These are phyloP conservation scores for Holacanthus passer DNA, from an alignment of 2,113 vertebrate species.

Conservation along the genomic window DNA sequence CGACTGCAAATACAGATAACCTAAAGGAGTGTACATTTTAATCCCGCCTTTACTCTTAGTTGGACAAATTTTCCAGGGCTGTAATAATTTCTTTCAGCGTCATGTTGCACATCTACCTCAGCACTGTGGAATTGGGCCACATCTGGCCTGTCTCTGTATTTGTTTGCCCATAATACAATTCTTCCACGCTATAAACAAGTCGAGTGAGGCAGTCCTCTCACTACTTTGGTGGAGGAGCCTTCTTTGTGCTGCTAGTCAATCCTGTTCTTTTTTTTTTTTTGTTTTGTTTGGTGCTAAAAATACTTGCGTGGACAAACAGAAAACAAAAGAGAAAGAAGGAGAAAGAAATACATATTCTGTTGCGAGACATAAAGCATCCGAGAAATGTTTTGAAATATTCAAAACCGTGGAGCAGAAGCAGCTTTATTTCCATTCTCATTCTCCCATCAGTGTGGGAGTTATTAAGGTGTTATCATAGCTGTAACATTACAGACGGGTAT, in stretches of 20 bases:
- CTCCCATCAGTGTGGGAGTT: conserved; percentile 8
- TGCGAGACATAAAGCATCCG: not conserved
- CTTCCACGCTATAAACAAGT: conserved; percentile 53
- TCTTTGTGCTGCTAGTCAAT: conserved; percentile 29
- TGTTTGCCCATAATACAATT: conserved; percentile 57
- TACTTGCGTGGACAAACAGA: conserved; percentile 28
- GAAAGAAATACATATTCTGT: conserved; percentile 2
- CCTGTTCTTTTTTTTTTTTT: not conserved
- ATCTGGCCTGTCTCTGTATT: conserved; percentile 44
- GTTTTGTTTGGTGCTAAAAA: conserved; percentile 39
- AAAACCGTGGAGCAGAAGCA: not conserved
- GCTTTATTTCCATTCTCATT: not conserved
- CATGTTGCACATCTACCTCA: not conserved
- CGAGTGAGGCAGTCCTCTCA: conserved; percentile 22
- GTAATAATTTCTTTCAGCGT: conserved; percentile 14
- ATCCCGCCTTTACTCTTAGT: not conserved
- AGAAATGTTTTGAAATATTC: conserved; percentile 28
- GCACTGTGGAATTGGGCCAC: conserved; percentile 16
- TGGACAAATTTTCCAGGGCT: conserved; percentile 3
- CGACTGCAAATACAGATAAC: not conserved
- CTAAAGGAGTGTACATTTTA: conserved; percentile 3
- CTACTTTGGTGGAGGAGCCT: conserved; percentile 22
- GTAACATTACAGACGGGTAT: not conserved
- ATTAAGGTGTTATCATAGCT: conserved; percentile 42
- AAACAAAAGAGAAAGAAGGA: conserved; percentile 1